Evolutionary conservation across 2,888 invertebrate species (phyloP), one percentile per base, ranked within the genome.

Genomic region (Melanargia galathea): DNA sequence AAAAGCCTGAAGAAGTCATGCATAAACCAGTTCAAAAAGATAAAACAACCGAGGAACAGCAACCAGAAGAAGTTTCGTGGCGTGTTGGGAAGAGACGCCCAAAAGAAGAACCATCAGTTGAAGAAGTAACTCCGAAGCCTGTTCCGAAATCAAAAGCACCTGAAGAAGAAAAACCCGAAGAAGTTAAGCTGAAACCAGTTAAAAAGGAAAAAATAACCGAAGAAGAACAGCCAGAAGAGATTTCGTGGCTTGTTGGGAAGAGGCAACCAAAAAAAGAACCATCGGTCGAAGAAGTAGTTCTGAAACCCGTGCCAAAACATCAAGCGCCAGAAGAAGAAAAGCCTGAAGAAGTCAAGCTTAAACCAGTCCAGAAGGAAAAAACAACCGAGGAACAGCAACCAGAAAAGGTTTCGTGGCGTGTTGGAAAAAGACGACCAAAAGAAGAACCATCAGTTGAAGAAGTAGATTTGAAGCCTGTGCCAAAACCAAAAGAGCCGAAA

Each of bases 101-200:
- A 0, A 59, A 70, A 10, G 75, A 75, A 56, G 56, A 48, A 48
- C 81, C 80, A 75, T 80, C 72, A 72, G 57, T 40, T 82, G 92
- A 93, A 76, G 86, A 92, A 66, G 83, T 92, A 0, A 75, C 77
- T 22, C 75, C 93, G 0, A 93, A 93, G 66, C 92, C 84, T 73
- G 45, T 54, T 69, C 81, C 68, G 68, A 90, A 73, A 46, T 73
- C 75, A 69, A 82, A 72, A 79, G 57, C n/a, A 26, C 74, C 73
- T 20, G 76, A 74, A 60, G 77, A 76, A 73, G 78, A 67, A 71
- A 82, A 70, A 70, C 79, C 82, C 67, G 79, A 83, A 66, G 84
- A 92, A 0, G 76, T 78, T n/a, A 92, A 52, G 2, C 52, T 60
- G 1, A 59, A 63, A 11, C 59, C 59, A 13, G 6, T 46, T 3